Base-by-base conservation (phyloP, 2,797 vertebrate genomes). In the Enteromius anoplus region DNA sequence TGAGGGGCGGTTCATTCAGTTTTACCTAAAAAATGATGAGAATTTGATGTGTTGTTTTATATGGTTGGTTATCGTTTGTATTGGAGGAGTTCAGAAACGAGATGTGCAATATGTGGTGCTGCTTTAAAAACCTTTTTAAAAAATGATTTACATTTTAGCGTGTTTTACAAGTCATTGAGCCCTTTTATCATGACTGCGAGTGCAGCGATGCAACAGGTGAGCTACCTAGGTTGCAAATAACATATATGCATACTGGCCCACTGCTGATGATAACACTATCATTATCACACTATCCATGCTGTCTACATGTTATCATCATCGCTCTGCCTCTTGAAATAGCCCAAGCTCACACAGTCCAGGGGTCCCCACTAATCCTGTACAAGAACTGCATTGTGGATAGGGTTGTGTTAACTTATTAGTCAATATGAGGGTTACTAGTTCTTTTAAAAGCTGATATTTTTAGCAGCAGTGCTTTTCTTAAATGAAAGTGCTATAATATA, bases 241-340 rank as follows among this genome's bases (percentile, higher is more conserved):
- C 40, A 21, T 19, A 37, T 68, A 17, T 42, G 40, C 40, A 42
- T 11, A 12, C 34, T 58, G 11, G 11, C 45, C 17, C 12, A 23
- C 32, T 5, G 15, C n/a, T 53, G 32, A 19, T 82, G 60, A 66
- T 23, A 34, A 42, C 21, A 1, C 21, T 45, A 15, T 69, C 40
- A 62, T 53, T 84, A 60, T n/a, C 19, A 60, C 29, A 32, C 29
- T 32, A 32, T 32, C 29, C 29, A 32, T 82, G 64, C 84, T 85
- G 78, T 78, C 34, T 79, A 58, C 26, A 72, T 84, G 85, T 89
- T 88, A 85, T 91, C 88, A 87, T 91, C 89, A 89, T 90, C 90
- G 85, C 85, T 55, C 85, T 73, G 55, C 84, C 70, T 85, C 92
- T 93, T 87, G 87, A 93, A 92, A 93, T 93, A 92, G 91, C 91